These are phyloP conservation scores for Tetraodon nigroviridis DNA, from an alignment of 2,113 vertebrate genomes.

Conservation along the genomic window DNA sequence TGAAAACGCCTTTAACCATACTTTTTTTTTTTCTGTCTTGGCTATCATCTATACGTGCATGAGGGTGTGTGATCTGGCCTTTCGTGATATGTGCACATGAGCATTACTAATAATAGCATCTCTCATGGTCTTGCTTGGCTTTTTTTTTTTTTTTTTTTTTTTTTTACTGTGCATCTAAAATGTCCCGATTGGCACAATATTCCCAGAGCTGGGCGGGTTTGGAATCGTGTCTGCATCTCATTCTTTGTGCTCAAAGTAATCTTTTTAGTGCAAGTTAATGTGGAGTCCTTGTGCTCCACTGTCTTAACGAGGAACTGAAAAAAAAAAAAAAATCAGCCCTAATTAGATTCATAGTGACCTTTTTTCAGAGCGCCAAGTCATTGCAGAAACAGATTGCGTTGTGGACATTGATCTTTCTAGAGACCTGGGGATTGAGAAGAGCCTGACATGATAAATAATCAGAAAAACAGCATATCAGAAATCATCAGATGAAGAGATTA, in stretches of 20 bases:
- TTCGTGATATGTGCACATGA: conserved; percentile 16
- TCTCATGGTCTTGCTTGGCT: conserved; percentile 56
- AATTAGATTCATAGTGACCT: conserved; percentile 72
- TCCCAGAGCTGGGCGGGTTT: conserved; percentile 44
- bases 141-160: conserved; percentile 23
- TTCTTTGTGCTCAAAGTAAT: conserved; percentile 48
- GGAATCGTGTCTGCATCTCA: conserved; percentile 53
- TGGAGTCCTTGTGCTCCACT: conserved; percentile 39
- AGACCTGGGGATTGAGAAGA: conserved; percentile 57
- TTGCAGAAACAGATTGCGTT: conserved; percentile 59
- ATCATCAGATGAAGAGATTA: conserved; percentile 68
- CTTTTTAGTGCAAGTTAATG: conserved; percentile 43
- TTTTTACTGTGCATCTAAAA: conserved; percentile 47
- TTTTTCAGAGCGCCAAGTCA: conserved; percentile 67
- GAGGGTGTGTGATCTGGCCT: conserved; percentile 10
- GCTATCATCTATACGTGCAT: conserved; percentile 27
- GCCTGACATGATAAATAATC: conserved; percentile 47
- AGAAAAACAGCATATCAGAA: conserved; percentile 68
- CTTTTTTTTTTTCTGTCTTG: conserved; percentile 37
- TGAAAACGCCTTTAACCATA: conserved; percentile 71
- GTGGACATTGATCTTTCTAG: conserved; percentile 69
- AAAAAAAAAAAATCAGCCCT: conserved; percentile 69
- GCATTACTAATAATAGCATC: conserved; percentile 63
- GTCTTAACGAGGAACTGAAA: conserved; percentile 55
- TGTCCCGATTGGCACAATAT: conserved; percentile 53